Evolutionary conservation across 2,888 invertebrate species (phyloP), one percentile per base, ranked within the genome.

Genomic region (Ennomos quercinarius): DNA sequence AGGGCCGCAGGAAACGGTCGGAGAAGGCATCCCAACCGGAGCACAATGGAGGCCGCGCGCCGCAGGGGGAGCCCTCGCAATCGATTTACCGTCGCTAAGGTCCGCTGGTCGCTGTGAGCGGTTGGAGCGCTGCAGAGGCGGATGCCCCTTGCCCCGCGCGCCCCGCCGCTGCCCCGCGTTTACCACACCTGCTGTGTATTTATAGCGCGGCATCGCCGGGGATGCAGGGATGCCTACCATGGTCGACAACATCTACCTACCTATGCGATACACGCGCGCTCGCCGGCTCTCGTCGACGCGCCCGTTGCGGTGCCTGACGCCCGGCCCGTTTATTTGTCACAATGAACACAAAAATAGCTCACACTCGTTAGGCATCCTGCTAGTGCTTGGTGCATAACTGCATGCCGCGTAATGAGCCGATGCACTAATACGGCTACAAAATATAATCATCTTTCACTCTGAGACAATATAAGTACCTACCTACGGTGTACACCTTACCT

Each of bases 1-100:
- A 80, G 77, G 83, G 83, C 79, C 81, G 83, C 89, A 89, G 91
- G 91, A 89, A 90, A 83, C 89, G 87, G 77, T 81, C 87, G 82
- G 88, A 88, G 90, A 87, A 89, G 89, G 89, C 89, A 90, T 90
- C 91, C 87, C 88, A 86, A 80, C 78, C 83, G 78, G 88, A 88
- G 89, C 83, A 91, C 89, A 89, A 90, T 88, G 89, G 86, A 83
- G 86, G 86, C 87, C 83, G 83, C 89, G 91, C 89, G 89, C 88
- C 89, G 89, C 91, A 91, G 89, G 91, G 91, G 91, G 91, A 91
- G 89, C 89, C 91, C 89, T 91, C 89, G 91, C 91, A 92, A 93
- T 93, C 93, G 92, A 93, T 93, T 91, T 92, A 86, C 87, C 91
- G 91, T 87, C 91, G 92, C 91, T 91, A 92, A 92, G 92, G 91